Conservation (phyloP, 2,888 invertebrate species). For the Dynastes maya region DNA sequence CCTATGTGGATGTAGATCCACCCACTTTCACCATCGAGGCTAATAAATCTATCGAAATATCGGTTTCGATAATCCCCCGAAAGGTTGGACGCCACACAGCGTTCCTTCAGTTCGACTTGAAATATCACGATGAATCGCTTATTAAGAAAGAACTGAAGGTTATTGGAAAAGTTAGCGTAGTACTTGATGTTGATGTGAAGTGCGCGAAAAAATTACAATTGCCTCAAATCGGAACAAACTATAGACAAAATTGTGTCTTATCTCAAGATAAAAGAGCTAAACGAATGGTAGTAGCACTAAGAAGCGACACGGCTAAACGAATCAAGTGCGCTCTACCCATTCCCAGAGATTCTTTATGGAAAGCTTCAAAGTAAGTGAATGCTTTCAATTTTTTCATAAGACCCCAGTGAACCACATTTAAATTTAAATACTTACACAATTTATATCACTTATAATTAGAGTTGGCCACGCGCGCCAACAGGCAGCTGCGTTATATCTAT, state of each 20-base stretch:
- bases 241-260: constrained; percentile 26
- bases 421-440: too few relatives aligned
- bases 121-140: constrained; percentile 53
- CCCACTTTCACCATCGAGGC: constrained; percentile 57
- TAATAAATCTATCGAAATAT: constrained; percentile 53
- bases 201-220: background rate
- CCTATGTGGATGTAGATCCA: constrained; percentile 60
- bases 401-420: too few relatives aligned
- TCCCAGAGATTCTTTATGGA: constrained; percentile 3
- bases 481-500: too few relatives aligned
- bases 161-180: constrained; percentile 30
- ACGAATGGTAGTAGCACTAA: background rate
- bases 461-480: too few relatives aligned
- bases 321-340: background rate
- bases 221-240: constrained; percentile 14
- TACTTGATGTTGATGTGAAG: constrained; percentile 17
- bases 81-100: constrained; percentile 56
- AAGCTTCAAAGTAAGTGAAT: constrained; percentile 5
- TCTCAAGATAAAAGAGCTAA: background rate
- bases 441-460: too few relatives aligned
- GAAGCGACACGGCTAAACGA: constrained; percentile 5
- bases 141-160: constrained; percentile 29
- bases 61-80: constrained; percentile 56
- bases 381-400: background rate
- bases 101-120: constrained; percentile 58